phyloP scores from a whole-genome alignment of 2,888 invertebrate species.

The Chymomyza fuscimana region DNA sequence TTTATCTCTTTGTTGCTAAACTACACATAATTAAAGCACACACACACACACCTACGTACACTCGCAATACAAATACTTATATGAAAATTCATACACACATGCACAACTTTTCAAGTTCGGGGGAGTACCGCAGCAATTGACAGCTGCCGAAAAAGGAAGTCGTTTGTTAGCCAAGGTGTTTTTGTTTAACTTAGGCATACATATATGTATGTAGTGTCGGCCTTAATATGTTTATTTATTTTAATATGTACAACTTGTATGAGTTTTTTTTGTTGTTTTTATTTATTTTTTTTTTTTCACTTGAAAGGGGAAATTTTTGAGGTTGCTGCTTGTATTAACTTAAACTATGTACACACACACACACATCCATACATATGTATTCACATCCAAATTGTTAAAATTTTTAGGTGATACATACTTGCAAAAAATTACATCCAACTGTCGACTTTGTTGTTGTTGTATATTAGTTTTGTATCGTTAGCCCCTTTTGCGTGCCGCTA shows the following conservation, averaged over 20 bases:
- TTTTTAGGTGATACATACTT: conserved; percentile 58
- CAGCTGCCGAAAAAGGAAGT: conserved; percentile 24
- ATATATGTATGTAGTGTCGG: background rate
- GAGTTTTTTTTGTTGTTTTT: conserved; percentile 28
- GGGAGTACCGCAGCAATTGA: background rate
- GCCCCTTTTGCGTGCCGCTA: conserved; percentile 56
- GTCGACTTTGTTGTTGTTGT: conserved; percentile 29
- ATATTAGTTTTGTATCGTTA: conserved; percentile 39
- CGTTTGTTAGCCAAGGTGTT: conserved; percentile 52
- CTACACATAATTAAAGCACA: background rate
- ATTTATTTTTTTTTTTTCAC: conserved; percentile 52
- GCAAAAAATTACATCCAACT: conserved; percentile 60
- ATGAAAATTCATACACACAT: background rate
- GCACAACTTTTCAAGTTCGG: background rate
- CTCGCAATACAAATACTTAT: background rate
- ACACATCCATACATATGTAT: conserved; percentile 6
- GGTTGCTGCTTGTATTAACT: conserved; percentile 23
- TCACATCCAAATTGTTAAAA: conserved; percentile 45
- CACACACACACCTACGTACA: background rate
- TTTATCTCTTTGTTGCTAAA: conserved; percentile 2
- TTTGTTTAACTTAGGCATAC: background rate
- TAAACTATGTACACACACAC: no score
- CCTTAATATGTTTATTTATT: background rate
- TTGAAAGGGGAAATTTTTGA: conserved; percentile 62
- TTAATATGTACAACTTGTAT: background rate